Evolutionary conservation across 2,113 vertebrate species (phyloP).

Genomic region (Coryphaenoides rupestris): DNA sequence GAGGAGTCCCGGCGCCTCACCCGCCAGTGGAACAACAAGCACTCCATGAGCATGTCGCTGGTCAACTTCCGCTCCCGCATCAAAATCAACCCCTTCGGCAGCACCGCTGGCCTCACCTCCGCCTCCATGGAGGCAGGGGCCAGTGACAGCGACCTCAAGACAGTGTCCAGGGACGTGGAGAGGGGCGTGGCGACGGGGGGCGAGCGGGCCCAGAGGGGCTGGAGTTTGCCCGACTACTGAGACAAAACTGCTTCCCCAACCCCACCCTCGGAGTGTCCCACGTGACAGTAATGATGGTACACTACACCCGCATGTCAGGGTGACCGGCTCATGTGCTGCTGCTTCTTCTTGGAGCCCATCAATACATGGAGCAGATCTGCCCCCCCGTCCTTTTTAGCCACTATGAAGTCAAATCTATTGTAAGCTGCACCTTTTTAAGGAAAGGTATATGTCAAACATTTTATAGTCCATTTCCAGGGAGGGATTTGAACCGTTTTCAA

Average conservation of each 20-base stretch:
- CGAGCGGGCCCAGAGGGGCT: conserved; percentile 73
- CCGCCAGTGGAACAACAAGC: conserved; percentile 87
- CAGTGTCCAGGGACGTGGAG: conserved; percentile 93
- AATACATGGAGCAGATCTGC: too few species aligned
- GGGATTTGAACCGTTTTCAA: too few species aligned
- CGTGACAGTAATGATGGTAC: background rate
- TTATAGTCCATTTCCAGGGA: too few species aligned
- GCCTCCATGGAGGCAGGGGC: conserved; percentile 25
- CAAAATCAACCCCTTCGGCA: conserved; percentile 88
- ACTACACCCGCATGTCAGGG: background rate
- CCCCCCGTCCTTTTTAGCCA: too few species aligned
- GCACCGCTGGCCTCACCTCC: conserved; percentile 65
- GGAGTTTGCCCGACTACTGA: conserved; percentile 93
- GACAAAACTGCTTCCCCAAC: conserved; percentile 63
- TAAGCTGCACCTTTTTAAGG: too few species aligned
- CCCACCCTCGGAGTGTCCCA: background rate
- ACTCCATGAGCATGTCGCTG: conserved; percentile 80
- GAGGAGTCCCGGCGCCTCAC: conserved; percentile 81
- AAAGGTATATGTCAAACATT: too few species aligned
- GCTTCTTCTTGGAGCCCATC: too few species aligned
- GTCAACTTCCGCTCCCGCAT: conserved; percentile 81
- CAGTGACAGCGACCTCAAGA: conserved; percentile 75
- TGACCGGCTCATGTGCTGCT: too few species aligned
- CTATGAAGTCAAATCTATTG: too few species aligned
- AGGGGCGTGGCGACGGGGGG: conserved; percentile 52